Percentiles rank a stretch among this genome's conserved stretches.
Conservation (phyloP, 2,797 vertebrate genomes). For the Poeciliopsis presidionis region DNA sequence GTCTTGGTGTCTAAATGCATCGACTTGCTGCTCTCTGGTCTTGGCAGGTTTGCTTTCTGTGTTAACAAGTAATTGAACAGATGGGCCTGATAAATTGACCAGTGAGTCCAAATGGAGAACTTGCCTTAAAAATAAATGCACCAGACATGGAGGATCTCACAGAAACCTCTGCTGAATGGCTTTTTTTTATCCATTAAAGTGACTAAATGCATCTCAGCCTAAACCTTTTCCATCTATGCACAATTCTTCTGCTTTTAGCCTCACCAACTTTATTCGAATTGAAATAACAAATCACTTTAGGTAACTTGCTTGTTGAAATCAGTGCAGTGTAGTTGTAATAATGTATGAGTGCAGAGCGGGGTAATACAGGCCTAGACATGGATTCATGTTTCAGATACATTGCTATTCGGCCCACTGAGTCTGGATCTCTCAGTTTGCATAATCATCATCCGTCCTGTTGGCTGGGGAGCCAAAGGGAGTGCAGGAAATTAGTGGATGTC, state of each 20-base stretch:
- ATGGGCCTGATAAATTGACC: background rate
- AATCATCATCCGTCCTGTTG: slow-evolving; percentile 47
- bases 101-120: background rate
- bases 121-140: slow-evolving; percentile 11
- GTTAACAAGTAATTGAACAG: background rate
- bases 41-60: background rate
- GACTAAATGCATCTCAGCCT: background rate
- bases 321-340: slow-evolving; percentile 18
- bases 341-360: slow-evolving; percentile 10
- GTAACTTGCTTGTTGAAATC: slow-evolving; percentile 3
- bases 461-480: slow-evolving; percentile 17
- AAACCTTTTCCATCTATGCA: background rate
- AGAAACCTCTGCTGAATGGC: background rate
- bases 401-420: slow-evolving; percentile 34
- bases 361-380: slow-evolving; percentile 12
- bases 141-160: background rate
- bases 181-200: slow-evolving; percentile 2
- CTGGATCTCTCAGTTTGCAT: slow-evolving; percentile 52
- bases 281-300: slow-evolving; percentile 12
- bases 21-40: background rate
- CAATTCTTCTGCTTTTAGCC: background rate
- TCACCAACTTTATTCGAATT: background rate
- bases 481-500: slow-evolving; percentile 35
- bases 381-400: slow-evolving; percentile 44
- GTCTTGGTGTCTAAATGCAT: background rate